phyloP scores from a whole-genome alignment of 2,113 vertebrate species.

The Cavia aperea region DNA sequence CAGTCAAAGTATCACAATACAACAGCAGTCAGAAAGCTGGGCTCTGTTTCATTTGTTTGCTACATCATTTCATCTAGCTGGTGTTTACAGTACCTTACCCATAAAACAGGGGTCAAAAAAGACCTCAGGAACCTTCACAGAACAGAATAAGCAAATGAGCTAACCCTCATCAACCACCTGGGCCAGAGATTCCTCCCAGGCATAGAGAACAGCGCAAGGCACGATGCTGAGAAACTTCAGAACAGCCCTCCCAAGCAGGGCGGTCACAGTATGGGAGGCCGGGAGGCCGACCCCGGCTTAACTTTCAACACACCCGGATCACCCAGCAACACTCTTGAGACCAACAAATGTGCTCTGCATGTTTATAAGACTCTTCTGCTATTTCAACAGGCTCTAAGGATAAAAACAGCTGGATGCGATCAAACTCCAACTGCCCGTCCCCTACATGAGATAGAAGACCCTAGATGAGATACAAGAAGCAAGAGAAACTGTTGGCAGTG shows the following conservation, averaged over 20 bases:
- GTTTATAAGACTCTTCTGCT: slow-evolving; percentile 42
- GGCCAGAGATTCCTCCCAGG: background rate
- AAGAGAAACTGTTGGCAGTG: background rate
- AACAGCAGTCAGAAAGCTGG: background rate
- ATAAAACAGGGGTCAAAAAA: background rate
- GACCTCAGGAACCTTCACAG: background rate
- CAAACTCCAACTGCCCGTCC: slow-evolving; percentile 29
- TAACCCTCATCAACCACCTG: background rate
- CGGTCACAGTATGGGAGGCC: background rate
- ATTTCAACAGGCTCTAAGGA: slow-evolving; percentile 31
- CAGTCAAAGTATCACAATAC: background rate
- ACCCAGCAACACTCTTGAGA: slow-evolving; percentile 26
- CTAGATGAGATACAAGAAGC: no score
- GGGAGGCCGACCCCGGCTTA: background rate
- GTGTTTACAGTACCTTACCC: background rate
- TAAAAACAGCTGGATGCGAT: slow-evolving; percentile 54
- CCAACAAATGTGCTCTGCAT: background rate
- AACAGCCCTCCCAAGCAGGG: background rate
- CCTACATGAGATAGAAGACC: background rate
- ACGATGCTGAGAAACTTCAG: background rate
- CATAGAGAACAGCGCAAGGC: background rate
- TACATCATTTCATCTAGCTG: background rate
- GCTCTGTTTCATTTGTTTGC: background rate
- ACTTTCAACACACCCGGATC: slow-evolving; percentile 1
- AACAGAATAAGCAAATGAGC: background rate